Evolutionary conservation across 2,113 vertebrate genomes (phyloP).

Genomic region (Copsychus sechellarum): DNA sequence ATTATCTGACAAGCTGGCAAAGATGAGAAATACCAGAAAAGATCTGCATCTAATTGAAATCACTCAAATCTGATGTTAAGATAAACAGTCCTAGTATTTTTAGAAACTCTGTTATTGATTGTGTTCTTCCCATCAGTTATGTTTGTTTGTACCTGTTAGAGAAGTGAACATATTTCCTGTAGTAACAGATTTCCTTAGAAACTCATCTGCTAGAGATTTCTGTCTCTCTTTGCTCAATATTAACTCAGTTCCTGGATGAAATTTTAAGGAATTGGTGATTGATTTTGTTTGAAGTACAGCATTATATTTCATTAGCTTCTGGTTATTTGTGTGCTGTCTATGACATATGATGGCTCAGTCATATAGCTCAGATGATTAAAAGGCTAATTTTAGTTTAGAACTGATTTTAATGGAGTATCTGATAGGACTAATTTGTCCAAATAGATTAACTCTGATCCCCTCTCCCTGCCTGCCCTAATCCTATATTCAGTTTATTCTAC

Average conservation of each 20-base stretch:
- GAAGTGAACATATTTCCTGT: constrained; percentile 56
- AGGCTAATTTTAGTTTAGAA: background rate
- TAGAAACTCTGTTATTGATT: constrained; percentile 67
- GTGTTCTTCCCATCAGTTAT: constrained; percentile 65
- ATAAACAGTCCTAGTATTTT: constrained; percentile 69
- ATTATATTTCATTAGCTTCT: background rate
- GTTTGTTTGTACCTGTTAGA: constrained; percentile 75
- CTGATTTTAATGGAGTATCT: background rate
- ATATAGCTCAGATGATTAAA: background rate
- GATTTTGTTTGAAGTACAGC: constrained; percentile 13
- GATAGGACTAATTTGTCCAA: background rate
- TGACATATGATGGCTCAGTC: background rate
- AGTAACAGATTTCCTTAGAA: constrained; percentile 48
- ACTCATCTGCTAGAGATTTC: constrained; percentile 16
- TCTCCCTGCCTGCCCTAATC: accelerated
- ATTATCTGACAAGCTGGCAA: constrained; percentile 60
- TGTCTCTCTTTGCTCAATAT: background rate
- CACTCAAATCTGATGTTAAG: constrained; percentile 62
- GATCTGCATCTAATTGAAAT: constrained; percentile 71
- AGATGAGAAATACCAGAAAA: constrained; percentile 64
- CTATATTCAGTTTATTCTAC: background rate
- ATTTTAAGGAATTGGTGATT: constrained; percentile 17
- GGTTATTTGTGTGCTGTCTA: background rate
- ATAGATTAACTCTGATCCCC: background rate
- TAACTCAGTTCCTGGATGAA: constrained; percentile 35